phyloP scores from a whole-genome alignment of 2,113 vertebrate genomes.

The Crypturellus undulatus region DNA sequence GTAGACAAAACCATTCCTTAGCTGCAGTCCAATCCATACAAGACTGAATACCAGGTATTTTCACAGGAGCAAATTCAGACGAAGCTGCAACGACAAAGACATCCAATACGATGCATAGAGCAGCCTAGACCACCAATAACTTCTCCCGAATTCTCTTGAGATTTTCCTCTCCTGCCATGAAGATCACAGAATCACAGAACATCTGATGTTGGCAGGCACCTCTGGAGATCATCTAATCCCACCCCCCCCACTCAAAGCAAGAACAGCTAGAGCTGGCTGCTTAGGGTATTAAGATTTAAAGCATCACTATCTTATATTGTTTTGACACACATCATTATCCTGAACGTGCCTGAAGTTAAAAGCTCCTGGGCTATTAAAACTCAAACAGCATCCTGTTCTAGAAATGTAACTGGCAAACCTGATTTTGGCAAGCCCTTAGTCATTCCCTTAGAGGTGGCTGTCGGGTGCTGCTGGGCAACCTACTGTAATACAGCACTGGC shows the following conservation, averaged over 20 bases:
- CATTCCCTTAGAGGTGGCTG: not conserved
- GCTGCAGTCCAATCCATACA: not conserved
- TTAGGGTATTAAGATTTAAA: not conserved
- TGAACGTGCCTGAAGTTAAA: not conserved
- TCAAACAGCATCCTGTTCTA: not conserved
- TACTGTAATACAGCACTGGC: not conserved
- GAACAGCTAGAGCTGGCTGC: not conserved
- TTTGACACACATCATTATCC: not conserved
- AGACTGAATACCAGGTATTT: accelerated
- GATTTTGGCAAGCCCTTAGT: not conserved
- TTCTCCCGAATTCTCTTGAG: not conserved
- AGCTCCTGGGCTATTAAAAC: not conserved
- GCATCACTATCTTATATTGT: not conserved
- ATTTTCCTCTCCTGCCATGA: not conserved
- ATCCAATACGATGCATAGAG: not conserved
- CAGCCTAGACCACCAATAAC: not conserved
- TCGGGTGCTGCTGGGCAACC: not conserved
- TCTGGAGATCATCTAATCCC: not conserved
- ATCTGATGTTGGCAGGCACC: not conserved
- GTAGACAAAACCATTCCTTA: not conserved
- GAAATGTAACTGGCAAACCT: not conserved
- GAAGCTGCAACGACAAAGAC: not conserved
- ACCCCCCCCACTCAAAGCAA: not conserved
- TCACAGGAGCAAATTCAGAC: not conserved
- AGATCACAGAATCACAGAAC: not conserved